phyloP scores from a whole-genome alignment of 2,888 invertebrate genomes.

The Pristionchus mayeri region DNA sequence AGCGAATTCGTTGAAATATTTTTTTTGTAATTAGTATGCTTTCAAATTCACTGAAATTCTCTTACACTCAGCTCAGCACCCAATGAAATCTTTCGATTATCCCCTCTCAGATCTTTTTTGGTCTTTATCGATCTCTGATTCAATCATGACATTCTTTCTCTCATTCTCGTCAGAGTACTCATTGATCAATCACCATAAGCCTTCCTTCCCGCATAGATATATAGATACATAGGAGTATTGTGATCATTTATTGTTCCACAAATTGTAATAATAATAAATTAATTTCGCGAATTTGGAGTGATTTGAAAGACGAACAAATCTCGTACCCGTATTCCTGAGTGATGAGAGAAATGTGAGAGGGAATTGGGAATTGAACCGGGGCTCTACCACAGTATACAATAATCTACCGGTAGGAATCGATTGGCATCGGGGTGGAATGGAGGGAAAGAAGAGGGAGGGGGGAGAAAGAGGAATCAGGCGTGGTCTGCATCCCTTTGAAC shows the following conservation, averaged over 20 bases:
- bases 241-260: conserved; percentile 8
- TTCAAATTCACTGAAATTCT: neutral
- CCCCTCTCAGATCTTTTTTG: conserved; percentile 11
- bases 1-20: conserved; percentile 31
- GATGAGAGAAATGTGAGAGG: neutral
- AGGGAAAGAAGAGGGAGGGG: neutral
- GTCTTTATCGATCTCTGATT: conserved; percentile 22
- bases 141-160: conserved; percentile 28
- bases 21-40: conserved; percentile 4
- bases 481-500: neutral
- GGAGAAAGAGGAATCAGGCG: neutral
- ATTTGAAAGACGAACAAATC: conserved; percentile 43
- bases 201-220: neutral
- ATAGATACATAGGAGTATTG: conserved; percentile 4
- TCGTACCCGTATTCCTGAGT: conserved; percentile 22
- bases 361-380: neutral
- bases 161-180: neutral
- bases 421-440: conserved; percentile 16
- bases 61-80: conserved; percentile 38
- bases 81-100: conserved; percentile 27
- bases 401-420: conserved; percentile 43
- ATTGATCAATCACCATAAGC: neutral
- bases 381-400: conserved; percentile 8
- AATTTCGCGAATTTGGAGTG: conserved; percentile 8
- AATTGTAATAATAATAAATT: conserved; percentile 9